Evolutionary conservation across 2,113 vertebrate species (phyloP).

Genomic region (Eurypyga helias): DNA sequence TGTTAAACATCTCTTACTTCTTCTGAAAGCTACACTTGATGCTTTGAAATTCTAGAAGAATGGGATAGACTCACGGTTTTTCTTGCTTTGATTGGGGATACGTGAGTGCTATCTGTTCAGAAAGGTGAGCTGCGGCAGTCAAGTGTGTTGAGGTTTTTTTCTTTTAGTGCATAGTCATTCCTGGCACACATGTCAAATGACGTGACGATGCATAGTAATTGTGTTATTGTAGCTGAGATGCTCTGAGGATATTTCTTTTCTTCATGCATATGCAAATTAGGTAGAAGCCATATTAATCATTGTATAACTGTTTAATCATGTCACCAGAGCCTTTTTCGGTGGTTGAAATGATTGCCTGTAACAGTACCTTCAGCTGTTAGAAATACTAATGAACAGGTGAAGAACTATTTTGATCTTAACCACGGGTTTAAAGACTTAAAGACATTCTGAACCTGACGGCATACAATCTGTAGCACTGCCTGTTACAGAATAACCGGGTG

Average conservation of each 20-base stretch:
- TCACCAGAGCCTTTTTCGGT: background rate
- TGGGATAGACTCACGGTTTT: slow-evolving; percentile 14
- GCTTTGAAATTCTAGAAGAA: background rate
- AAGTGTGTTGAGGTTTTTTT: background rate
- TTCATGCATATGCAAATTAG: slow-evolving; percentile 62
- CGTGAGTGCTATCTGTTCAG: background rate
- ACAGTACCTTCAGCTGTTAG: background rate
- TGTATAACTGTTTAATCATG: slow-evolving; percentile 48
- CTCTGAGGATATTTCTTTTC: slow-evolving; percentile 36
- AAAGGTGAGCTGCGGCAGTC: background rate
- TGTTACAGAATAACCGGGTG: background rate
- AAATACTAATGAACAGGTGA: background rate
- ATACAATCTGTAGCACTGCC: background rate
- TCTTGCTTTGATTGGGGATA: slow-evolving; percentile 27
- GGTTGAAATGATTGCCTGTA: background rate
- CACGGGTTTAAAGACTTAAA: background rate
- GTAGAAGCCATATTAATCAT: slow-evolving; percentile 67
- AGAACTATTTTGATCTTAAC: background rate
- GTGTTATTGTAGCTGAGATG: slow-evolving; percentile 23
- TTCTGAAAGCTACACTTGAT: background rate
- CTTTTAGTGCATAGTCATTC: background rate
- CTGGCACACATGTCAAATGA: background rate
- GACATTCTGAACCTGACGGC: background rate
- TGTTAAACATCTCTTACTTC: background rate
- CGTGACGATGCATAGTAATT: background rate